Conservation (phyloP, 2,888 invertebrate genomes). For the Morinoia aosen region DNA sequence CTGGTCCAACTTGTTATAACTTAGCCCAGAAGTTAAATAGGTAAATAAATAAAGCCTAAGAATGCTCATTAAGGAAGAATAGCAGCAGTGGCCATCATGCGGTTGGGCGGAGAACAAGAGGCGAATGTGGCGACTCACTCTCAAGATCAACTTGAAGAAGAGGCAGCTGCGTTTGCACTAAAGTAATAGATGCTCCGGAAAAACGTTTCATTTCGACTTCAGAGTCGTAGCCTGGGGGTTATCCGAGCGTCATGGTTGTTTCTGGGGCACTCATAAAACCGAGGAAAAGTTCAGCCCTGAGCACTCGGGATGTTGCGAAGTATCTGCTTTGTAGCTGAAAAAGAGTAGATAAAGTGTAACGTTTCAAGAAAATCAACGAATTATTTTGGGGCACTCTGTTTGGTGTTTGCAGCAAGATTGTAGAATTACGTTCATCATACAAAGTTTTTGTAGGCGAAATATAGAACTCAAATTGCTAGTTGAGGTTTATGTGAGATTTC, state of each 20-base stretch:
- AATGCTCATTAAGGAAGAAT: conserved; percentile 52
- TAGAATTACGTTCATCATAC: not conserved
- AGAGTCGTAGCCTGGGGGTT: not conserved
- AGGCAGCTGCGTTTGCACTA: not conserved
- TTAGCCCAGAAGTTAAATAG: conserved; percentile 52
- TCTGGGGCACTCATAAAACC: conserved; percentile 24
- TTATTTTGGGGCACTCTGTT: not conserved
- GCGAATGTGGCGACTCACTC: conserved; percentile 12
- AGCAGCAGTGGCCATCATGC: conserved; percentile 24
- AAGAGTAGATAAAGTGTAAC: not conserved
- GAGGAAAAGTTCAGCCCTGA: not conserved
- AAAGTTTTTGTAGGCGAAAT: no score
- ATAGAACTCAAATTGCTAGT: no score
- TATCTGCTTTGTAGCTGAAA: not conserved
- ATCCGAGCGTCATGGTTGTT: conserved; percentile 6
- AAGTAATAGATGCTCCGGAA: not conserved
- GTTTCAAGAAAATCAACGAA: not conserved
- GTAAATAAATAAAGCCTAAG: conserved; percentile 50
- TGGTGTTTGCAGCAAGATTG: not conserved
- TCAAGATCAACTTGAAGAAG: not conserved
- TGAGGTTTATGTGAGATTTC: no score
- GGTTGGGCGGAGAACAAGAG: conserved; percentile 28
- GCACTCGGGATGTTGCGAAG: not conserved
- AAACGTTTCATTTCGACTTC: conserved; percentile 39
- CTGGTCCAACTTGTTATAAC: conserved; percentile 47